Evolutionary conservation across 2,113 vertebrate species (phyloP).

Genomic region (Perca schrenkii): DNA sequence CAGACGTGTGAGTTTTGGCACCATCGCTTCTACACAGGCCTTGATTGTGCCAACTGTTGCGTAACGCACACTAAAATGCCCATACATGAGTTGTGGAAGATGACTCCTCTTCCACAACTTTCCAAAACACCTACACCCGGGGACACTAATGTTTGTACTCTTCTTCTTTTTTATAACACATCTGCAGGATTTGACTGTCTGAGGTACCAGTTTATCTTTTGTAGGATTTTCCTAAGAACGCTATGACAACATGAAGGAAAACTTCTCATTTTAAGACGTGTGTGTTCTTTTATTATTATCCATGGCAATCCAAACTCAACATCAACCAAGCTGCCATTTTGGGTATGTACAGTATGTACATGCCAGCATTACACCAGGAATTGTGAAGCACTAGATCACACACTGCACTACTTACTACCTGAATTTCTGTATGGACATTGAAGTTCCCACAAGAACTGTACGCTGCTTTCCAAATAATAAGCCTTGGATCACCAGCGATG

Average conservation of each 20-base stretch:
- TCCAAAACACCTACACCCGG: neutral
- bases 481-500: too few relatives aligned
- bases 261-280: neutral
- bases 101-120: constrained; percentile 8
- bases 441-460: too few relatives aligned
- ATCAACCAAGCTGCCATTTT: neutral
- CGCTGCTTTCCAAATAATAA: too few relatives aligned
- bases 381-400: too few relatives aligned
- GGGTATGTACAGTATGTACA: too few relatives aligned
- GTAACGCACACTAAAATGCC: constrained; percentile 44
- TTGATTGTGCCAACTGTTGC: constrained; percentile 49
- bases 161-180: neutral
- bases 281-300: neutral
- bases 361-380: too few relatives aligned
- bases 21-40: neutral
- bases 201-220: neutral
- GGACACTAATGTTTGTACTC: neutral
- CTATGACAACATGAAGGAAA: neutral
- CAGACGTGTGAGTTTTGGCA: constrained; percentile 1
- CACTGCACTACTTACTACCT: too few relatives aligned
- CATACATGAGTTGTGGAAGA: too few relatives aligned
- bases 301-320: neutral
- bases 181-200: neutral
- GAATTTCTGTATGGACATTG: too few relatives aligned
- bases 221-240: neutral